These are phyloP conservation scores for Exocentrus adspersus DNA, from an alignment of 2,888 invertebrate species.

Conservation along the genomic window DNA sequence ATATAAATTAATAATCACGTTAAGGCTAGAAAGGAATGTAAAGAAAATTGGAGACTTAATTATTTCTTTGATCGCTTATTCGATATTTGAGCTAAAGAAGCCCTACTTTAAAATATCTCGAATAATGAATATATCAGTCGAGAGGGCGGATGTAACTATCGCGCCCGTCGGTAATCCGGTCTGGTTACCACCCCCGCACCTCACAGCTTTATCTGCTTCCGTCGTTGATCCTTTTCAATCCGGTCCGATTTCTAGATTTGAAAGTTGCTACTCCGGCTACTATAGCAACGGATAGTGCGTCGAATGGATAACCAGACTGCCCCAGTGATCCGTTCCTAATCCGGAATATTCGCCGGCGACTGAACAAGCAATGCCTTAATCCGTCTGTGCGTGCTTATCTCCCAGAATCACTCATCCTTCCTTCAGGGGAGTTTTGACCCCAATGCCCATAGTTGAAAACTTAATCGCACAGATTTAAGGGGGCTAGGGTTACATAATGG, in stretches of 20 bases:
- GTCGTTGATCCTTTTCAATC: slow-evolving; percentile 59
- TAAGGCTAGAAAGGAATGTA: slow-evolving; percentile 48
- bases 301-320: too few species aligned
- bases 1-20: slow-evolving; percentile 59
- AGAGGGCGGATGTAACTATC: slow-evolving; percentile 57
- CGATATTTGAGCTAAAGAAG: slow-evolving; percentile 38
- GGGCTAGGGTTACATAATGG: not conserved
- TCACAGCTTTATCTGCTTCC: slow-evolving; percentile 58
- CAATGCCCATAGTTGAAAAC: not conserved
- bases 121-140: slow-evolving; percentile 50
- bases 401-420: slow-evolving; percentile 55
- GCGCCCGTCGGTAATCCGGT: slow-evolving; percentile 56
- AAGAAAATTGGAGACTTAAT: slow-evolving; percentile 51
- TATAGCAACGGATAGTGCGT: too few species aligned
- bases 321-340: slow-evolving; percentile 10
- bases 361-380: slow-evolving; percentile 56
- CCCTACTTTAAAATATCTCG: slow-evolving; percentile 39
- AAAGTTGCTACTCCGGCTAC: too few species aligned
- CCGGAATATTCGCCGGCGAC: slow-evolving; percentile 42
- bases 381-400: slow-evolving; percentile 58
- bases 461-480: not conserved
- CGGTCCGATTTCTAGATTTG: slow-evolving; percentile 43
- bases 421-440: slow-evolving; percentile 38
- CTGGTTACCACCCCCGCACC: slow-evolving; percentile 52
- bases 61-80: slow-evolving; percentile 55